phyloP scores from a whole-genome alignment of 2,113 vertebrate species.

The Fulmarus glacialis region DNA sequence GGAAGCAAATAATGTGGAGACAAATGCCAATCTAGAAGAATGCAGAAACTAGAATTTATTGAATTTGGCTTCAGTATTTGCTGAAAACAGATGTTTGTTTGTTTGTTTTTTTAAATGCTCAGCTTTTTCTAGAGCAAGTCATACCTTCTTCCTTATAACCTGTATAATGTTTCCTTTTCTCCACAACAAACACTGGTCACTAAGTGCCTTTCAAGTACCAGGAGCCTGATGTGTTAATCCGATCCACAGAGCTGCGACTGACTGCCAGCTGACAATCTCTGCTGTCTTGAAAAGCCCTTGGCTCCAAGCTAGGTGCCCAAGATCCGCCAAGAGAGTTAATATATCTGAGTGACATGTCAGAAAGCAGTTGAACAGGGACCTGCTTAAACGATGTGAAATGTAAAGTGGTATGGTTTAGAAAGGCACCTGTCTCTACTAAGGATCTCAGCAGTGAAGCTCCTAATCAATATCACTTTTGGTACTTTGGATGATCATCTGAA shows the following conservation, averaged over 20 bases:
- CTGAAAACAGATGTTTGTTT: background rate
- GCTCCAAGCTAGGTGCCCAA: background rate
- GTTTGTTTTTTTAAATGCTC: background rate
- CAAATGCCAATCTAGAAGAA: background rate
- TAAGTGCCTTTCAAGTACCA: background rate
- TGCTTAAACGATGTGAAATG: background rate
- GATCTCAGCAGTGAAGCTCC: background rate
- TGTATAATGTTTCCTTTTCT: background rate
- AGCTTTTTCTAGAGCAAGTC: background rate
- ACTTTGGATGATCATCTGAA: background rate
- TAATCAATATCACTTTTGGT: background rate
- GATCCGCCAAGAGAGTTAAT: background rate
- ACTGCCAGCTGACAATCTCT: background rate
- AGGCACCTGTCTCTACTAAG: background rate
- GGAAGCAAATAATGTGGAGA: background rate
- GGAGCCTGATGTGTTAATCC: background rate
- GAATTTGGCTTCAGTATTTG: background rate
- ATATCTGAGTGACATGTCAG: background rate
- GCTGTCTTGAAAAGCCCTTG: background rate
- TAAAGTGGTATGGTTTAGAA: background rate
- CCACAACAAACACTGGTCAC: constrained; percentile 16
- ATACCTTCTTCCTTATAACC: background rate
- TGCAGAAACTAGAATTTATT: background rate
- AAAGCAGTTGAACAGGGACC: background rate
- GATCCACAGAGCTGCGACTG: background rate